These are phyloP conservation scores for Medauroidea extradentata DNA, from an alignment of 1,140 invertebrate species.

Conservation along the genomic window DNA sequence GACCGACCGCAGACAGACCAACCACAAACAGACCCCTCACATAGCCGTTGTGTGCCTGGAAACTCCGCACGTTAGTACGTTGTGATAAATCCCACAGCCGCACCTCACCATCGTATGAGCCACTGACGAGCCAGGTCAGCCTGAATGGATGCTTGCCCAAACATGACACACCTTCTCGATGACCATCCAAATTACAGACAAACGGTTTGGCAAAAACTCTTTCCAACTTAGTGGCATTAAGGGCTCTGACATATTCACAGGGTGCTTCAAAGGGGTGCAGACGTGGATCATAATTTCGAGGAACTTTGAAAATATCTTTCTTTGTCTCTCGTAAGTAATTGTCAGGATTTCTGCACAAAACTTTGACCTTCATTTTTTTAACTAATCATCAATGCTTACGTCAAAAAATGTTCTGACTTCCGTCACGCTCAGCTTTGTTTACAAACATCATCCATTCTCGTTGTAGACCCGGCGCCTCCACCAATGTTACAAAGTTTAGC, in stretches of 20 bases:
- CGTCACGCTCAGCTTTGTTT: no score
- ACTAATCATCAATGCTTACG: no score
- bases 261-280: constrained; percentile 89
- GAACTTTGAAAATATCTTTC: constrained; percentile 92
- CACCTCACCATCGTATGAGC: constrained; percentile 93
- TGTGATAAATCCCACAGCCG: constrained; percentile 85
- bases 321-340: constrained; percentile 95
- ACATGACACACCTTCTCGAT: constrained; percentile 84
- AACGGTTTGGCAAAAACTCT: constrained; percentile 98
- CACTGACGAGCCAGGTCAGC: constrained; percentile 78
- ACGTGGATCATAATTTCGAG: constrained; percentile 88
- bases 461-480: no score
- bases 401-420: no score
- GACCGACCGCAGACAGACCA: no score
- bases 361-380: constrained; percentile 89
- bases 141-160: constrained; percentile 82
- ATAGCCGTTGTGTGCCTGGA: constrained; percentile 90
- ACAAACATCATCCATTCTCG: no score
- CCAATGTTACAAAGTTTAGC: no score
- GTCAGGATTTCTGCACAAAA: constrained; percentile 90
- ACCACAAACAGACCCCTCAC: no score
- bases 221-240: constrained; percentile 96
- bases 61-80: constrained; percentile 62
- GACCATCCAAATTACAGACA: constrained; percentile 89
- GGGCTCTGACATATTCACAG: constrained; percentile 90